Evolutionary conservation across 2,113 vertebrate genomes (phyloP).

Genomic region (Dasyprocta punctata): DNA sequence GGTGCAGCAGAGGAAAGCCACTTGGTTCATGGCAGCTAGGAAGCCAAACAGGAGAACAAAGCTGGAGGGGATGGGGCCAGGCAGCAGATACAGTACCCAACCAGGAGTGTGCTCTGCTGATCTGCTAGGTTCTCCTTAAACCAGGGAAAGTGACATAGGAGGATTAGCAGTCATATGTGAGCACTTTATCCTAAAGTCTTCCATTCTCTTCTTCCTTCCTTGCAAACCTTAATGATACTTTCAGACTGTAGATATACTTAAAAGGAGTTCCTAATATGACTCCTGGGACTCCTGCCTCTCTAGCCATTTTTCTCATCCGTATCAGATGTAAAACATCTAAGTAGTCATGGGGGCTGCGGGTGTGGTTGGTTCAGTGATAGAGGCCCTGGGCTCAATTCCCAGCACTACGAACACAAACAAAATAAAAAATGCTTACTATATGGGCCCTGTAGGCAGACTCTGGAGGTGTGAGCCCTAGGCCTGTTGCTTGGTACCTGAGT

Average conservation of each 20-base stretch:
- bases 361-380: no score
- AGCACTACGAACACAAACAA: neutral
- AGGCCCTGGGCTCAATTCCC: neutral
- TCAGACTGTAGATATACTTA: neutral
- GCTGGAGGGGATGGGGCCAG: neutral
- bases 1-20: neutral
- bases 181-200: neutral
- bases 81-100: neutral
- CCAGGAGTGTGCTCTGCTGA: neutral
- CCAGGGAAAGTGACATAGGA: neutral
- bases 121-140: neutral
- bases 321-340: fast-evolving
- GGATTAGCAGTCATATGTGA: neutral
- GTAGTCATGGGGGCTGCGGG: fast-evolving
- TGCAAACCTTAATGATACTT: neutral
- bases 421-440: neutral
- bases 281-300: neutral
- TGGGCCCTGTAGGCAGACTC: neutral
- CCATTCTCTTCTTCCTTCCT: neutral
- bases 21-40: neutral
- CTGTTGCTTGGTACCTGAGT: neutral
- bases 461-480: neutral
- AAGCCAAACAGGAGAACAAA: neutral
- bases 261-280: neutral
- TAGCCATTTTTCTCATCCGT: neutral